phyloP scores from a whole-genome alignment of 2,113 vertebrate genomes.

The Pyrgilauda ruficollis region DNA sequence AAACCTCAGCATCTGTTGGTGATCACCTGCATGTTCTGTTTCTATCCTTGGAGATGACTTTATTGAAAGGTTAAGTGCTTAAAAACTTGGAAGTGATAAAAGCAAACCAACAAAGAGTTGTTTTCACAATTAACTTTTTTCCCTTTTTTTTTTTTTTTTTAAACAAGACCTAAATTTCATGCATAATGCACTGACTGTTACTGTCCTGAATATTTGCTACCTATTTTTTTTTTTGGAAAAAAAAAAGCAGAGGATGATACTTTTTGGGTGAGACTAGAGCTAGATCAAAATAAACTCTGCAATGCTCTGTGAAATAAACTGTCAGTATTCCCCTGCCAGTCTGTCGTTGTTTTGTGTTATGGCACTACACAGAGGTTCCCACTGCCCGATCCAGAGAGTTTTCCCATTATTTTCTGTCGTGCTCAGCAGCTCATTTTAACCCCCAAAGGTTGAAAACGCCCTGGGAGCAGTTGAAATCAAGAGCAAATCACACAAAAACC shows the following conservation, averaged over 20 bases:
- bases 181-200: conserved; percentile 13
- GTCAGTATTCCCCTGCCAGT: conserved; percentile 35
- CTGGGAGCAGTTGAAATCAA: neutral
- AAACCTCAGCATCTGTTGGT: conserved; percentile 17
- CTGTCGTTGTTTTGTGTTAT: neutral
- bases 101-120: neutral
- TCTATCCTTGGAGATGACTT: neutral
- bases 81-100: neutral
- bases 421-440: neutral
- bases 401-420: neutral
- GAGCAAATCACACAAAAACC: neutral
- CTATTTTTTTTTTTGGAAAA: neutral
- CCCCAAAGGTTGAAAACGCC: neutral
- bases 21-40: conserved; percentile 39
- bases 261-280: conserved; percentile 29
- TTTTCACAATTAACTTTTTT: neutral
- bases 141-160: neutral
- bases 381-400: neutral
- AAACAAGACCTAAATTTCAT: neutral
- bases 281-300: conserved; percentile 13
- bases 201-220: neutral
- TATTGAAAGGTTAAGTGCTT: neutral
- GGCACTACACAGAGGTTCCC: neutral
- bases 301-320: conserved; percentile 56
- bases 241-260: neutral